Conservation (phyloP, 2,888 invertebrate genomes). For the Dynastes grantii region DNA sequence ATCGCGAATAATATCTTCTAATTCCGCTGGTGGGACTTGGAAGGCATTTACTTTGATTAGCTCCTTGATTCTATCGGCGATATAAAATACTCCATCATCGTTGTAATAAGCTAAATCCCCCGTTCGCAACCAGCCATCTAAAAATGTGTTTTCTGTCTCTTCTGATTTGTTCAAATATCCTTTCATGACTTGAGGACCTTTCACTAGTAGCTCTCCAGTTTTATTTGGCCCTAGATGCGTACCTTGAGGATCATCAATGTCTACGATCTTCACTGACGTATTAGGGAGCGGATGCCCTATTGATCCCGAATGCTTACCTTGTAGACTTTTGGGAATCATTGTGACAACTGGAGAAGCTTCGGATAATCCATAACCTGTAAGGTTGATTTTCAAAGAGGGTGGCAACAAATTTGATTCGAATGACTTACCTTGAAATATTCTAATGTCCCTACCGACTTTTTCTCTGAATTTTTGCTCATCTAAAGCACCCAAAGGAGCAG, state of each 20-base stretch:
- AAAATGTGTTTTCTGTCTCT: slow-evolving; percentile 80
- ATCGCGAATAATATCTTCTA: slow-evolving; percentile 81
- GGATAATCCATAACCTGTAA: slow-evolving; percentile 78
- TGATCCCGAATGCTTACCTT: slow-evolving; percentile 60
- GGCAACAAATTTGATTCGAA: not conserved
- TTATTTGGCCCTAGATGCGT: slow-evolving; percentile 66
- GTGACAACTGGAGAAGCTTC: slow-evolving; percentile 73
- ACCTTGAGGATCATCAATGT: slow-evolving; percentile 65
- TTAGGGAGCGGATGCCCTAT: slow-evolving; percentile 77
- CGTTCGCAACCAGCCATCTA: slow-evolving; percentile 83
- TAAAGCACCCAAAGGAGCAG: slow-evolving; percentile 78
- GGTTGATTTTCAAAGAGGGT: too few species aligned
- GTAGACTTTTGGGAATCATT: slow-evolving; percentile 49
- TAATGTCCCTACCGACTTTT: slow-evolving; percentile 66
- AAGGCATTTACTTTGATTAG: slow-evolving; percentile 83
- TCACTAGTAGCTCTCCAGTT: slow-evolving; percentile 83
- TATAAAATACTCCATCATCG: slow-evolving; percentile 77
- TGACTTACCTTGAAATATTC: slow-evolving; percentile 61
- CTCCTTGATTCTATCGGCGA: slow-evolving; percentile 86
- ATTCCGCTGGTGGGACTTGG: slow-evolving; percentile 89
- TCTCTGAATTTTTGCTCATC: slow-evolving; percentile 74
- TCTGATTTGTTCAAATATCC: slow-evolving; percentile 84
- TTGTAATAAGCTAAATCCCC: slow-evolving; percentile 77
- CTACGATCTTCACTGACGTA: slow-evolving; percentile 78
- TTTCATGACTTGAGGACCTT: slow-evolving; percentile 87